Evolutionary conservation across 2,113 vertebrate genomes (phyloP).

Genomic region (Muscicapa adusta): DNA sequence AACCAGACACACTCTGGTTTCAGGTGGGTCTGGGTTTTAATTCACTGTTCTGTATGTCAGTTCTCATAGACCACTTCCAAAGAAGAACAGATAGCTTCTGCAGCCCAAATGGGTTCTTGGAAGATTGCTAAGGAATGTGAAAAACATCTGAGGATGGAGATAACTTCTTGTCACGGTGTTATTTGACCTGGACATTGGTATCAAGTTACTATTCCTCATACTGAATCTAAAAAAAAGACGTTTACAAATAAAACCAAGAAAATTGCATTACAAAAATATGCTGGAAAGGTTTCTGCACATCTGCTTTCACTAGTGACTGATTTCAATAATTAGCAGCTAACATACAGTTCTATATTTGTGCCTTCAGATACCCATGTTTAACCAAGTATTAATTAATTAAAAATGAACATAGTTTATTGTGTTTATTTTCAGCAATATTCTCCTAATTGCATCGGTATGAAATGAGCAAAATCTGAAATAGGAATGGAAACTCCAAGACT

Average conservation of each 20-base stretch:
- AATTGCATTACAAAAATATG: not conserved
- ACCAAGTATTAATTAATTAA: conserved; percentile 31
- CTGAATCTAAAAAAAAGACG: not conserved
- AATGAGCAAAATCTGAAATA: not conserved
- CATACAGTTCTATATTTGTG: not conserved
- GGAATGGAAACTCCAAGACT: not conserved
- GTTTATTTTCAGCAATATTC: not conserved
- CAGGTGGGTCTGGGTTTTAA: not conserved
- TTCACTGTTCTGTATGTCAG: not conserved
- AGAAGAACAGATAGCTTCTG: not conserved
- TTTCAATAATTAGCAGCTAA: conserved; percentile 16
- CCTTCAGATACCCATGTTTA: conserved; percentile 7
- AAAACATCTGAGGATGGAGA: not conserved
- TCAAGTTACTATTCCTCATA: not conserved
- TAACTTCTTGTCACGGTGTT: not conserved
- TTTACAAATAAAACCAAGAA: not conserved
- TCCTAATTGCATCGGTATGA: not conserved
- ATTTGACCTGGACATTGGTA: not conserved
- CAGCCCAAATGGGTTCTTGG: not conserved
- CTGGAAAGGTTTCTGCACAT: not conserved
- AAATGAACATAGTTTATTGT: not conserved
- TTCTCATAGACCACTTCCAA: not conserved
- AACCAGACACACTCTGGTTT: not conserved
- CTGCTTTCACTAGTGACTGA: conserved; percentile 16
- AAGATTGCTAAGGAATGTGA: not conserved